Evolutionary conservation across 1,140 invertebrate genomes (phyloP), one percentile per base, ranked within the genome.

Genomic region (Drosophila jambulina): DNA sequence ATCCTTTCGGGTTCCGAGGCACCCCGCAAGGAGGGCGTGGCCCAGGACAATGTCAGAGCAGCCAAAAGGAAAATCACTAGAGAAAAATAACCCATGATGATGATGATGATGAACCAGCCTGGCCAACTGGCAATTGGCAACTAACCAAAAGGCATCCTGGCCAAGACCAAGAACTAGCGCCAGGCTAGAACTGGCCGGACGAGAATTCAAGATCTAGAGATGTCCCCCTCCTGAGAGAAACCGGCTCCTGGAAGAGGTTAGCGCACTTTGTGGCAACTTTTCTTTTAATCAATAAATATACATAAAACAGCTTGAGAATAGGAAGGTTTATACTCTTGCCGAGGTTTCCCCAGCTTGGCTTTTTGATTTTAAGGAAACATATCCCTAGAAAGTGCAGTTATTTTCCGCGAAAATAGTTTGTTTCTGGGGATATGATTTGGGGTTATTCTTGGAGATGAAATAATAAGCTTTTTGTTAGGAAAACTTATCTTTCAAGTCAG

Each of bases 81-180:
- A 27, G 38, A 75, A 72, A 67, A 51, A 51, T 34, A 64, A 49
- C 57, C 49, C 85, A 85, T 88, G 40, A 43, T 48, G 25, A 79
- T 88, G 45, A 36, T 36, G 38, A n/a, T 48, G 45, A 25, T 49
- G 29, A 80, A 90, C 85, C 84, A 51, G 54, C 60, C 60, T 61
- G 51, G 80, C 78, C 86, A 85, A 90, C 69, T 82, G 49, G 65
- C 81, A 74, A 65, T 82, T 78, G 85, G 74, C 81, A 88, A 88
- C 84, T 88, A 62, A 87, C 60, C 36, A 29, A 68, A 68, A 42
- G 27, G 38, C 15, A 67, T 84, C 81, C 75, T 80, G 58, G 65
- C 21, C 56, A 51, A 62, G 56, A 77, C 59, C 34, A 63, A 67
- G 63, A 69, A 61, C 61, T 58, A 40, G 32, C 49, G 23, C 15